Base-by-base conservation (phyloP, 64 coral and sea anemone genomes). In the Exaiptasia diaphana region DNA sequence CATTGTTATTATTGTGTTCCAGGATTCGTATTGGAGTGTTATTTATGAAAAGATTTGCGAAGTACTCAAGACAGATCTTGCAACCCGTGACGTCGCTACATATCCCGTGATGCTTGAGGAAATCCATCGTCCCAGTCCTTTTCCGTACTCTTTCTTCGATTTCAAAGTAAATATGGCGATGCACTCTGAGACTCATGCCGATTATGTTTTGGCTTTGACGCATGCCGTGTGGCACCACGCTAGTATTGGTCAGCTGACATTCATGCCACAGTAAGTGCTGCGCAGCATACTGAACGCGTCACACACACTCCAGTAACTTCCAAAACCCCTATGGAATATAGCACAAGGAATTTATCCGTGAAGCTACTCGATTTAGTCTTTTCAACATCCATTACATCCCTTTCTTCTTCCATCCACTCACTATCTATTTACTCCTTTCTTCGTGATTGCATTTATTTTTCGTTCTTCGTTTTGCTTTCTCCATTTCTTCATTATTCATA, bases 151-250 rank as follows among this genome's bases (percentile, higher is more conserved):
- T 2, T 99, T 99, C 54, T 88, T 92, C 29, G 71, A 88, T 42
- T 99, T 99, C 64, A 57, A 73, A 14, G 82, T 69, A 57, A 99
- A 93, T 45, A 89, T 91, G 2, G 89, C 89, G 20, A 88, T 83
- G 50, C 90, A 91, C 38, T 92, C 95, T 23, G 89, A 92, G 43
- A 99, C 89, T 10, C 75, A 49, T 41, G 84, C 80, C 5, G 95
- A 99, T 43, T 85, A 92, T 43, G 80, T 99, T 4, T 32, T 99
- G 9, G 95, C 95, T 5, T 30, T 93, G 9, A 81, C 85, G 14
- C 90, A 99, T 93, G 95, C 89, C 24, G 68, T 99, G 23, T 99
- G 95, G 95, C 90, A 99, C 59, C 95, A 99, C 64, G 85, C 95
- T 17, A 99, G 90, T 43, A 89, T 99, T 54, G 95, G 95, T 6